Evolutionary conservation across 2,888 invertebrate genomes (phyloP).

Genomic region (Allophyes oxyacanthae): DNA sequence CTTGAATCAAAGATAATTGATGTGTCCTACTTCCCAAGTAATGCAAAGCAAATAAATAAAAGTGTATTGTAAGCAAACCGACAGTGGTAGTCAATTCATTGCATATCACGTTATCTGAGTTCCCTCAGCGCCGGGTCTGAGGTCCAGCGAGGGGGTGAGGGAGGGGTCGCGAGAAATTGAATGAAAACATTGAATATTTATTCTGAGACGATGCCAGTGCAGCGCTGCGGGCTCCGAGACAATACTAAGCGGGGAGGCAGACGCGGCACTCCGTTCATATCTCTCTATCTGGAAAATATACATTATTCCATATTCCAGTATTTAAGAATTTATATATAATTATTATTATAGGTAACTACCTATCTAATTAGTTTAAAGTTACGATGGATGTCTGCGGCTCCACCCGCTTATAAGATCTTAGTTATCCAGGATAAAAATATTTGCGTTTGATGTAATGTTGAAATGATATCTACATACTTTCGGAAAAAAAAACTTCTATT

Average conservation of each 20-base stretch:
- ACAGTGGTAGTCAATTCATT: slow-evolving; percentile 47
- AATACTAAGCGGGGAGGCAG: slow-evolving; percentile 41
- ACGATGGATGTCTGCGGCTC: too few relatives aligned
- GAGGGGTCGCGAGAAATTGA: slow-evolving; percentile 76
- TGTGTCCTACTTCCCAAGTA: neutral
- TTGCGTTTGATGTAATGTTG: too few relatives aligned
- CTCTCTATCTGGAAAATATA: neutral
- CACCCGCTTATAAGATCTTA: too few relatives aligned
- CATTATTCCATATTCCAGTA: too few relatives aligned
- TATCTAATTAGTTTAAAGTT: too few relatives aligned
- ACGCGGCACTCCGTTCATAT: slow-evolving; percentile 8
- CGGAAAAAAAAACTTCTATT: too few relatives aligned
- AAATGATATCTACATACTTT: too few relatives aligned
- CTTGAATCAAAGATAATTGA: slow-evolving; percentile 8
- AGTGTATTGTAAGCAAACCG: slow-evolving; percentile 23
- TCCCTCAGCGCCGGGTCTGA: slow-evolving; percentile 56
- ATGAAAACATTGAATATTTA: slow-evolving; percentile 88
- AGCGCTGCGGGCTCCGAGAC: slow-evolving; percentile 58
- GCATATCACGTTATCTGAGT: slow-evolving; percentile 64
- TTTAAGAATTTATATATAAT: too few relatives aligned
- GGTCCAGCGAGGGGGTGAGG: slow-evolving; percentile 46
- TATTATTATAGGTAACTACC: too few relatives aligned
- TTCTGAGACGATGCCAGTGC: slow-evolving; percentile 77
- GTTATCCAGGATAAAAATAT: too few relatives aligned
- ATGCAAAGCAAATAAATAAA: slow-evolving; percentile 28